Evolutionary conservation across 2,797 vertebrate species (phyloP), one percentile per base, ranked within the genome.

Genomic region (Manis pentadactyla): DNA sequence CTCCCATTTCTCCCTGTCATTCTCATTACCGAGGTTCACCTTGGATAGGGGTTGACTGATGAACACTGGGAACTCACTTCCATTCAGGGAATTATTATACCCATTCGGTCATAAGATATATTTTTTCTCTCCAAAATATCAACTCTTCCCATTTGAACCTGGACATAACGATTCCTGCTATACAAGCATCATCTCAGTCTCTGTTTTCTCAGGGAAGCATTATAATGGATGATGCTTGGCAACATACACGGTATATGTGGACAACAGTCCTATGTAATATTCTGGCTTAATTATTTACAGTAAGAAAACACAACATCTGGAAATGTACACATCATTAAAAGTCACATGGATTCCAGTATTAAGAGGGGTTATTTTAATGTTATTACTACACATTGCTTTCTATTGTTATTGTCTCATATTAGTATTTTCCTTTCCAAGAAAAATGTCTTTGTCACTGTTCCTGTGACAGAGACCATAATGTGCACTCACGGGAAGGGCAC

Each of bases 201-300:
- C n/a, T 29, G 12, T 1, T 49, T 31, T 42, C 53, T 23, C 29
- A 13, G 7, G 2, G 27, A 17, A n/a, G n/a, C 10, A 0, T 17
- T 46, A 0, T 0, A 25, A 21, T 0, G 2, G 13, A 0, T 49
- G 3, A 0, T 0, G 2, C 8, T 27, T 7, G 21, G 6, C 15
- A 6, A 12, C 4, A 10, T 1, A n/a, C 1, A 25, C 7, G 0
- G 4, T 3, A 3, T 14, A 9, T 4, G 42, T 23, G 4, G 2
- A 37, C 4, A 14, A 27, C 49, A 19, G 55, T 18, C 13, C 5
- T 29, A 0, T 7, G n/a, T 2, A 14, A 18, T 3, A 12, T 37
- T 17, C 23, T 5, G 11, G 31, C 63, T 53, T 6, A 21, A 18
- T 82, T 57, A 10, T 46, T 59, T 31, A 46, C 7, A 19, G 0